Conservation (phyloP, 2,888 invertebrate species). For the Apamea monoglypha region DNA sequence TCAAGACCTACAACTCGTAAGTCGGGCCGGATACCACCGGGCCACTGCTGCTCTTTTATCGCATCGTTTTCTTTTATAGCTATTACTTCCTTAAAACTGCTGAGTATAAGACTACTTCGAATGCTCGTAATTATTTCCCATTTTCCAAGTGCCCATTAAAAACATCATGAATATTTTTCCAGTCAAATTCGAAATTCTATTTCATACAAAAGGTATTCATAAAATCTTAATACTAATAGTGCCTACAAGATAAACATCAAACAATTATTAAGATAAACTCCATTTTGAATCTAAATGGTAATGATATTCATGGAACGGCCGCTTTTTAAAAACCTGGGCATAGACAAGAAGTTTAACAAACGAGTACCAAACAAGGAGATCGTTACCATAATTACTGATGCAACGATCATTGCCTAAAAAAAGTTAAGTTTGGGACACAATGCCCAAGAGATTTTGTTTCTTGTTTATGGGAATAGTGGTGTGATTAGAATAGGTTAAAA, state of each 20-base stretch:
- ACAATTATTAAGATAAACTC: conserved; percentile 71
- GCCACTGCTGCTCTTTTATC: background rate
- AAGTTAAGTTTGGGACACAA: conserved; percentile 66
- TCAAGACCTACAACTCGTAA: no score
- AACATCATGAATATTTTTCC: conserved; percentile 10
- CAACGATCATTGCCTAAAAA: conserved; percentile 64
- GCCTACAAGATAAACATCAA: conserved; percentile 64
- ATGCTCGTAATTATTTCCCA: background rate
- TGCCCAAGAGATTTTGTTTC: conserved; percentile 34
- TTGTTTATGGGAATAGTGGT: conserved; percentile 10
- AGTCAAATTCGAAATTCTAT: conserved; percentile 16
- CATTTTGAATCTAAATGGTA: conserved; percentile 75
- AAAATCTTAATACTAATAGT: conserved; percentile 61
- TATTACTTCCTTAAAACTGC: background rate
- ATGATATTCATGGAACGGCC: conserved; percentile 69
- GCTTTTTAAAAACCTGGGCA: conserved; percentile 63
- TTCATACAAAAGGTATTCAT: conserved; percentile 38
- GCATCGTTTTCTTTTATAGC: background rate
- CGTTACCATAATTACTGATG: conserved; percentile 76
- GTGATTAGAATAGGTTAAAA: background rate
- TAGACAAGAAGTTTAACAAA: conserved; percentile 71
- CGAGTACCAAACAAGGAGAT: conserved; percentile 73
- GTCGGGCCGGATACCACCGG: no score
- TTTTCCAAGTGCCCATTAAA: background rate
- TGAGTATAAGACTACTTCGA: background rate